Percentiles rank a stretch among this genome's conserved stretches.
These are phyloP conservation scores for Potamilus streckersoni DNA, from an alignment of 1,140 invertebrate genomes.

Conservation along the genomic window DNA sequence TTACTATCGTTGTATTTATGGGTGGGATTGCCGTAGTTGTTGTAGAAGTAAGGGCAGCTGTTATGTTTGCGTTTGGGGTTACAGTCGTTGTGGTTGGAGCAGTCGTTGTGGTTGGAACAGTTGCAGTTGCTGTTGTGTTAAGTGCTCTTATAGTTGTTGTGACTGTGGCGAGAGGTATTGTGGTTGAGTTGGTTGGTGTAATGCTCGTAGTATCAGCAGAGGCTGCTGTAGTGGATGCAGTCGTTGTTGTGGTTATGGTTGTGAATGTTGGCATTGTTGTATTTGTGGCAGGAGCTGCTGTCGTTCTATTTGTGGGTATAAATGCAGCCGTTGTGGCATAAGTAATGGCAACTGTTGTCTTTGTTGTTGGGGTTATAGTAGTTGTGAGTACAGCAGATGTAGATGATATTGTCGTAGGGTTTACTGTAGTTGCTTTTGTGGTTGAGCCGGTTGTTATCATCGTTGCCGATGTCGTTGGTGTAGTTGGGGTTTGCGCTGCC, in stretches of 20 bases:
- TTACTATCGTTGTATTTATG: background rate
- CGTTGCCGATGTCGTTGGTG: too few relatives aligned
- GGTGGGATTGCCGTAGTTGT: background rate
- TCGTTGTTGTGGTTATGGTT: background rate
- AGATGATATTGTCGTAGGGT: background rate
- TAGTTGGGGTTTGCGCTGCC: too few relatives aligned
- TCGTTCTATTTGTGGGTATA: conserved; percentile 1
- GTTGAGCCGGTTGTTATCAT: too few relatives aligned
- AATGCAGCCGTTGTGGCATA: conserved; percentile 15
- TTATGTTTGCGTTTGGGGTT: background rate
- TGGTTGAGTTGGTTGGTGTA: background rate
- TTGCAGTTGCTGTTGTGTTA: background rate
- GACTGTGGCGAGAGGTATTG: background rate
- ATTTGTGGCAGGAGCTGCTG: background rate
- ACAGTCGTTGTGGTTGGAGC: background rate
- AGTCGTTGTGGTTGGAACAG: background rate
- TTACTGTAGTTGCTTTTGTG: background rate
- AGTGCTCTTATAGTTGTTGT: background rate
- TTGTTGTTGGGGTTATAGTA: conserved; percentile 18
- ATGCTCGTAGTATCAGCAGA: conserved; percentile 14
- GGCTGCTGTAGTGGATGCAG: background rate
- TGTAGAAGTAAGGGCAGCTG: background rate
- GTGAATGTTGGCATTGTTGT: background rate
- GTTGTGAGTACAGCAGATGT: conserved; percentile 7
- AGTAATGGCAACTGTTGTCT: conserved; percentile 6